A percentile compares a stretch with the other conserved stretches of the same genome.
Conservation (phyloP, 2,888 invertebrate genomes). For the Leucophora obtusa region DNA sequence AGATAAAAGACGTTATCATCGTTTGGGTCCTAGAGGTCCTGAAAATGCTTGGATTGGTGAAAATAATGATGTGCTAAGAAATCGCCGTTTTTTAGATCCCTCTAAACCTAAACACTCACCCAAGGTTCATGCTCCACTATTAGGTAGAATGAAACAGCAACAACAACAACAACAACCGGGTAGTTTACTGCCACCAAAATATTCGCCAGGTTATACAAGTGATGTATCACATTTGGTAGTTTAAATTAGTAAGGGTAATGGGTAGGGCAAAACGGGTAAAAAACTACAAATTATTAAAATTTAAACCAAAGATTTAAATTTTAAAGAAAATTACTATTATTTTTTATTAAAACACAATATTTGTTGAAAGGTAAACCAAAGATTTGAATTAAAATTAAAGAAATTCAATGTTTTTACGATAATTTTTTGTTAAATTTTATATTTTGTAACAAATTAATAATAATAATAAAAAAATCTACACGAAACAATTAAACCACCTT, state of each 20-base stretch:
- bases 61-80: slow-evolving; percentile 82
- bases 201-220: slow-evolving; percentile 87
- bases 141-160: slow-evolving; percentile 77
- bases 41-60: slow-evolving; percentile 85
- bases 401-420: slow-evolving; percentile 67
- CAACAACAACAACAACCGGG: slow-evolving; percentile 64
- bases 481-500: not conserved
- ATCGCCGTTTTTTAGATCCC: slow-evolving; percentile 82
- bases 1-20: slow-evolving; percentile 81
- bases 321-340: not conserved
- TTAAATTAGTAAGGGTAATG: slow-evolving; percentile 74
- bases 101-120: slow-evolving; percentile 69
- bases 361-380: slow-evolving; percentile 30
- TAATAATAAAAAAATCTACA: not conserved
- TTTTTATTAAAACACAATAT: not conserved
- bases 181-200: slow-evolving; percentile 81
- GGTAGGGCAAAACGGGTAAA: not conserved
- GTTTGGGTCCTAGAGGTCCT: slow-evolving; percentile 80
- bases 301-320: slow-evolving; percentile 67
- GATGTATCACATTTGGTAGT: slow-evolving; percentile 90
- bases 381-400: slow-evolving; percentile 8
- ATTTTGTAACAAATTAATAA: not conserved
- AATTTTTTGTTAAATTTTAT: slow-evolving; percentile 39
- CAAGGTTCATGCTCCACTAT: slow-evolving; percentile 66
- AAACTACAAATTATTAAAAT: not conserved